phyloP scores from a whole-genome alignment of 2,797 vertebrate genomes.

The Numenius phaeopus region DNA sequence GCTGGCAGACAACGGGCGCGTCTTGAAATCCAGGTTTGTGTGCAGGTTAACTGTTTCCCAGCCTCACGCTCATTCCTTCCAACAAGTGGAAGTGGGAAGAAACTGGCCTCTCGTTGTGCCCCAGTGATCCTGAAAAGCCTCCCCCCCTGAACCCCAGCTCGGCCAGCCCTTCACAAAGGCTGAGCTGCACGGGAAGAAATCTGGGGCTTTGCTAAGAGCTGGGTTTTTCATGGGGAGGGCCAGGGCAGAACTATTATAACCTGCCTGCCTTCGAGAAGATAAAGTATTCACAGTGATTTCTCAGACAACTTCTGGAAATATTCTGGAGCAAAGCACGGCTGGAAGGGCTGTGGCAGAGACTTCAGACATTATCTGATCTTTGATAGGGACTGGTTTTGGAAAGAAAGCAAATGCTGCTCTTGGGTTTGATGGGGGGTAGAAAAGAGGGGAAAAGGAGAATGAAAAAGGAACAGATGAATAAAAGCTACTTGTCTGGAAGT shows the following conservation, averaged over 20 bases:
- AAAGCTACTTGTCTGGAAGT: constrained; percentile 20
- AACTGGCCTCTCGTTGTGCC: not conserved
- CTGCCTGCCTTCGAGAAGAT: not conserved
- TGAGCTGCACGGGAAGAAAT: not conserved
- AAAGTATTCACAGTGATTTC: not conserved
- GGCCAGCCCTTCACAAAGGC: not conserved
- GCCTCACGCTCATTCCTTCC: not conserved
- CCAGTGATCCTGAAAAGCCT: not conserved
- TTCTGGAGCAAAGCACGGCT: not conserved
- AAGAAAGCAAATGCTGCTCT: not conserved
- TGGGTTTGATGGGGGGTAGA: not conserved
- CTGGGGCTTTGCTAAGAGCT: not conserved
- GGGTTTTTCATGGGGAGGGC: not conserved
- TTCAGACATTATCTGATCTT: not conserved
- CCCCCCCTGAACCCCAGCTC: not conserved
- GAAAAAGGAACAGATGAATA: not conserved
- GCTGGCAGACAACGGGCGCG: not conserved
- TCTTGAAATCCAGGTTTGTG: constrained; percentile 9
- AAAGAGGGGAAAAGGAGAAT: not conserved
- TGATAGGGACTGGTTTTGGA: not conserved
- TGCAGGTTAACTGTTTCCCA: constrained; percentile 50
- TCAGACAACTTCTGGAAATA: not conserved
- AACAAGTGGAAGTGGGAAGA: constrained; percentile 6
- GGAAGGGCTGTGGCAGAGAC: not conserved
- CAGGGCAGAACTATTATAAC: not conserved